Evolutionary conservation across 2,113 vertebrate species (phyloP).

Genomic region (Equus quagga): DNA sequence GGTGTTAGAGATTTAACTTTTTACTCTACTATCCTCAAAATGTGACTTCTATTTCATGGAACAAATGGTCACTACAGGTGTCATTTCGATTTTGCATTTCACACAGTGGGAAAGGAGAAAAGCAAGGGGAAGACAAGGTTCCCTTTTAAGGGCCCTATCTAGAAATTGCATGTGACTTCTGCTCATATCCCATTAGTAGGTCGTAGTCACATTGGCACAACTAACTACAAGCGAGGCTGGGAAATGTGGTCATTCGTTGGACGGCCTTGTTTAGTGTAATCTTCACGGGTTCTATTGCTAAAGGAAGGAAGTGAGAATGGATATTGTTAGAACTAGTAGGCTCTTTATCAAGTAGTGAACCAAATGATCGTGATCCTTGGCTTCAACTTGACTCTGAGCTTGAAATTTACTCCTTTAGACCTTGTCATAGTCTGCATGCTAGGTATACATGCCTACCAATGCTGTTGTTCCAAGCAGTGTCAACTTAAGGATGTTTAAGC

Average conservation of each 20-base stretch:
- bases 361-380: neutral
- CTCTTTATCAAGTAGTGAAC: neutral
- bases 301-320: neutral
- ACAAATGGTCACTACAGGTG: neutral
- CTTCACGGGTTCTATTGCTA: neutral
- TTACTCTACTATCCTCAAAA: neutral
- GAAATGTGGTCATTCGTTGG: neutral
- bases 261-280: neutral
- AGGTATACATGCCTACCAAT: neutral
- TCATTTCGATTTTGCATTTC: neutral
- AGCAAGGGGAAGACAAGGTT: neutral
- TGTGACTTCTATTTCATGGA: neutral
- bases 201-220: neutral
- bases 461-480: neutral
- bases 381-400: neutral
- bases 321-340: neutral
- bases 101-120: neutral
- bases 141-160: neutral
- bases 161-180: neutral
- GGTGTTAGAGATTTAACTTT: neutral
- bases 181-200: neutral
- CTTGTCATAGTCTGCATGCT: neutral
- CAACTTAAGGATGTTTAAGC: neutral
- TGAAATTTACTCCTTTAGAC: constrained; percentile 39
- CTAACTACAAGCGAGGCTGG: neutral